Conservation (phyloP, 2,888 invertebrate species). For the Archaeoteleia sp. region DNA sequence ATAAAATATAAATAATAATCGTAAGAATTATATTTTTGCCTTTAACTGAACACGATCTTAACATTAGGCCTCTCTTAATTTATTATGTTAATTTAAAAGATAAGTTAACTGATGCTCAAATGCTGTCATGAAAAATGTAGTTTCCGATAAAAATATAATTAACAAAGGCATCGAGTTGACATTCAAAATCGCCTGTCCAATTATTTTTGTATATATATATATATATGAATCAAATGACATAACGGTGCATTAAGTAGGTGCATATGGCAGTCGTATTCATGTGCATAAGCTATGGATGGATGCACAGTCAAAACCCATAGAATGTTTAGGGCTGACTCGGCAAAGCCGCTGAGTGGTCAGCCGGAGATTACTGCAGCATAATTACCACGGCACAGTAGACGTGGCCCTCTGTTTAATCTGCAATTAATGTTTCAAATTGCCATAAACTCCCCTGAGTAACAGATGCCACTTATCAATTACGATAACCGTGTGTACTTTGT, state of each 20-base stretch:
- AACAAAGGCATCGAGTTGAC: slow-evolving; percentile 28
- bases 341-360: slow-evolving; percentile 67
- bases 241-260: slow-evolving; percentile 47
- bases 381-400: slow-evolving; percentile 65
- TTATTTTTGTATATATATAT: slow-evolving; percentile 37
- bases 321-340: slow-evolving; percentile 62
- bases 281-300: slow-evolving; percentile 64
- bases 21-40: too few species aligned
- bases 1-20: too few species aligned
- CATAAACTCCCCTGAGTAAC: slow-evolving; percentile 63
- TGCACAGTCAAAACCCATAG: slow-evolving; percentile 59
- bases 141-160: slow-evolving; percentile 20
- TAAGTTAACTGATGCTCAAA: too few species aligned
- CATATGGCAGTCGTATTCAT: slow-evolving; percentile 43
- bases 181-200: slow-evolving; percentile 33
- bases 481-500: slow-evolving; percentile 59
- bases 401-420: slow-evolving; percentile 70
- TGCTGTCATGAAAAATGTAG: too few species aligned
- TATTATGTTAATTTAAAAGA: too few species aligned
- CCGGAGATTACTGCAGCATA: slow-evolving; percentile 72
- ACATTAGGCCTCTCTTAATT: too few species aligned
- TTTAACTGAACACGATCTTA: too few species aligned
- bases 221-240: slow-evolving; percentile 24
- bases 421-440: slow-evolving; percentile 74
- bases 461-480: slow-evolving; percentile 69